These are phyloP conservation scores for Athene cunicularia DNA, from an alignment of 2,113 vertebrate genomes.

Conservation along the genomic window DNA sequence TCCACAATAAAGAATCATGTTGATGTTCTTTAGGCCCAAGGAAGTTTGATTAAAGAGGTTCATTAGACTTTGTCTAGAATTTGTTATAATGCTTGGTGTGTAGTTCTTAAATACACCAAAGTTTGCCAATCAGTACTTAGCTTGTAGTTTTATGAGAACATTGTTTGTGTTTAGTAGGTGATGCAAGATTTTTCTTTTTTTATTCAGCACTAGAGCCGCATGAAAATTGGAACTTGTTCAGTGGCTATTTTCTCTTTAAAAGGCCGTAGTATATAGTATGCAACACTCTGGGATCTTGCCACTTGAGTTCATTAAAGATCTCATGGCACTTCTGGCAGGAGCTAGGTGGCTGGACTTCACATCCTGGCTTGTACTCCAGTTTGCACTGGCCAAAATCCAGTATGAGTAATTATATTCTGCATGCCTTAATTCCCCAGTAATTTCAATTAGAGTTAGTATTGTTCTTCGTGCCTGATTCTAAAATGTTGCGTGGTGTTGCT, in stretches of 20 bases:
- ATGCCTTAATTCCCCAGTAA: conserved; percentile 52
- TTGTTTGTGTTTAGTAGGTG: not conserved
- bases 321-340: conserved; percentile 49
- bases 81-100: not conserved
- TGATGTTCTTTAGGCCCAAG: not conserved
- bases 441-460: conserved; percentile 52
- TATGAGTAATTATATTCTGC: conserved; percentile 34
- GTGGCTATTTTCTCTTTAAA: not conserved
- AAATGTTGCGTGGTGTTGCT: not conserved
- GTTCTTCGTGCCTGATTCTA: not conserved
- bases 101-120: not conserved
- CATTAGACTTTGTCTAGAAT: not conserved
- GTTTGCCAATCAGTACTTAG: conserved; percentile 5
- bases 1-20: not conserved
- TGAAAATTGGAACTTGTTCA: not conserved
- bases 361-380: conserved; percentile 39
- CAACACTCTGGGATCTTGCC: not conserved
- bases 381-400: conserved; percentile 58
- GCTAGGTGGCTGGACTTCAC: conserved; percentile 33
- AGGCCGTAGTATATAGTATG: not conserved
- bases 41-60: not conserved
- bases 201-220: not conserved
- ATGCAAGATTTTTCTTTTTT: not conserved
- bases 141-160: not conserved
- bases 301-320: conserved; percentile 5